Evolutionary conservation across 2,888 invertebrate species (phyloP), one percentile per base, ranked within the genome.

Genomic region (Myopa tessellatipennis): DNA sequence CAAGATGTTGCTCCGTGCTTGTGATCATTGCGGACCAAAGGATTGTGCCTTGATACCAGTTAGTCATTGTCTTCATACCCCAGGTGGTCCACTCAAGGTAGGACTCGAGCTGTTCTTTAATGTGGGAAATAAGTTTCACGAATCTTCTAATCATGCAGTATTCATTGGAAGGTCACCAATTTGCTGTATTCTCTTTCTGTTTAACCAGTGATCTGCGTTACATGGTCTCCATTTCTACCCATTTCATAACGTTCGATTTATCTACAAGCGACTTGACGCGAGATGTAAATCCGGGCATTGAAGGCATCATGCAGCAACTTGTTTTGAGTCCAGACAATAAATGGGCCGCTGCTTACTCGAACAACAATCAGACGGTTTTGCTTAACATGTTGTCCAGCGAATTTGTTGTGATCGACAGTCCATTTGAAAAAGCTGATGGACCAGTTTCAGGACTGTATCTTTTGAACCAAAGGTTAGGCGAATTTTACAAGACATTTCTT

Each of bases 71-170:
- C 90, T 98, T 80, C 98, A 99, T 87, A 98, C 99, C 1, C 99
- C 99, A n/a, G 99, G 99, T 67, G 99, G 99, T 2, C 99, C 99
- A 0, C 90, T 99, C 6, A 98, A 99, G 91, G 96, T 95, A 10
- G 5, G 58, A n/a, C n/a, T 6, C n/a, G 58, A n/a, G n/a, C 65
- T 8, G 10, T 14, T 38, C 36, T 4, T 40, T 6, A 4, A 45
- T 65, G 36, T 7, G 16, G 67, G 7, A n/a, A 36, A 10, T 7
- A 10, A 67, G 34, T 40, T 67, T 8, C 1, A 34, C n/a, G 6
- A 8, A 7, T 60, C 16, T 61, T 10, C 58, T 60, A 52, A 7
- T 18, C 16, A 77, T 90, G 7, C 89, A 96, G 94, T 99, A 98
- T 87, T 98, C 98, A 0, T 90, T 99, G 67, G 99, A 99, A 90